phyloP scores from a whole-genome alignment of 2,888 invertebrate species.

The Heliconius ismenius region DNA sequence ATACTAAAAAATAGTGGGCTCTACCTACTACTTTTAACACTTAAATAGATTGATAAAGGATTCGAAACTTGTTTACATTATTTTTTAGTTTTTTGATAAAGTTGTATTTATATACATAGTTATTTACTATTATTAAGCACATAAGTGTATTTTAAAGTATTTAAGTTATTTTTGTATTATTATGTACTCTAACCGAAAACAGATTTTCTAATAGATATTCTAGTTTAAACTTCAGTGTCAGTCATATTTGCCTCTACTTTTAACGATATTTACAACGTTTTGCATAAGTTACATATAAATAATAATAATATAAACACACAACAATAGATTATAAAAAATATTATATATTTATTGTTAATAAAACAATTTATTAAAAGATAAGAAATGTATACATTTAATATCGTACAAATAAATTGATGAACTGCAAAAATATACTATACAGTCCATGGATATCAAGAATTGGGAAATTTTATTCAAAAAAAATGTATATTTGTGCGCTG shows the following conservation, averaged over 20 bases:
- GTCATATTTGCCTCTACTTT: conserved; percentile 11
- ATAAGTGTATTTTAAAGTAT: background rate
- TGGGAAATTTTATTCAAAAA: background rate
- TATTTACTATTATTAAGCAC: background rate
- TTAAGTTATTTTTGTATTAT: background rate
- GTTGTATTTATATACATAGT: background rate
- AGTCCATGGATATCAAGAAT: background rate
- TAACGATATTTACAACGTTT: conserved; percentile 10
- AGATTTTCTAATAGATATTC: background rate
- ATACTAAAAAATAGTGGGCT: background rate
- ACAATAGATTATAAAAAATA: background rate
- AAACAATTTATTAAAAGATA: background rate
- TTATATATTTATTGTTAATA: background rate
- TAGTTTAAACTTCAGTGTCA: background rate
- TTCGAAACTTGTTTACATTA: background rate
- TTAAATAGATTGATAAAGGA: background rate
- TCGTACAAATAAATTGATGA: background rate
- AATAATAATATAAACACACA: background rate
- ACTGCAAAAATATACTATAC: background rate
- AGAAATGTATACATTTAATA: background rate
- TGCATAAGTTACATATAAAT: background rate
- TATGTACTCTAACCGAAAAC: background rate
- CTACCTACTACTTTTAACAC: conserved; percentile 1
- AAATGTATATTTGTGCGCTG: background rate
- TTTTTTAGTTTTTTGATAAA: background rate